A percentile compares a stretch with the other conserved stretches of the same genome.
Conservation (phyloP, 1,140 invertebrate species). For the Plectrocnemia conspersa region DNA sequence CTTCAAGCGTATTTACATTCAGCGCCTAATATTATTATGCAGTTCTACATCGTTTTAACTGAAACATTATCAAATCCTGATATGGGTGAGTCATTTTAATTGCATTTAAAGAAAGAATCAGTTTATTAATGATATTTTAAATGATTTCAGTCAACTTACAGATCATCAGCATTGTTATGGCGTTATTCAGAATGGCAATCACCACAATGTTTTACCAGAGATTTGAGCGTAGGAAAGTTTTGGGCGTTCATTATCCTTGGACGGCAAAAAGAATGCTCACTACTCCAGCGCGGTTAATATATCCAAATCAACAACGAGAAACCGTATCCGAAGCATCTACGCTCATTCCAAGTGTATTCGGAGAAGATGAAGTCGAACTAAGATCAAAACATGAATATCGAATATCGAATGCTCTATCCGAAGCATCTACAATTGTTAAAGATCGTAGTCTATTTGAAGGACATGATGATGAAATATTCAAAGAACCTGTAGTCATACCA, state of each 20-base stretch:
- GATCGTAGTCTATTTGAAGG: no score
- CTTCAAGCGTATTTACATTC: slow-evolving; percentile 71
- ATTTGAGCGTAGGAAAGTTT: slow-evolving; percentile 70
- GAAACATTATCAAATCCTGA: slow-evolving; percentile 26
- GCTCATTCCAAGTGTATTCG: not conserved
- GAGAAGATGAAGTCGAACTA: not conserved
- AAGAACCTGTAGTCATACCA: slow-evolving; percentile 11
- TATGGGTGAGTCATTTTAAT: slow-evolving; percentile 36
- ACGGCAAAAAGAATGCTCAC: slow-evolving; percentile 41
- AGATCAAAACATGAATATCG: not conserved
- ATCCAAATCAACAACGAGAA: not conserved
- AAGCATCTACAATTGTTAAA: not conserved
- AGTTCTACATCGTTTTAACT: slow-evolving; percentile 54
- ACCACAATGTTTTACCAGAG: slow-evolving; percentile 66
- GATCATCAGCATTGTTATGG: slow-evolving; percentile 59
- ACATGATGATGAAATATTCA: slow-evolving; percentile 22
- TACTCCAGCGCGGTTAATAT: no score
- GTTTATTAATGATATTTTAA: no score
- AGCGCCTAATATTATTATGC: slow-evolving; percentile 64
- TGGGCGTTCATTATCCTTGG: slow-evolving; percentile 69
- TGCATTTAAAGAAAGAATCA: no score
- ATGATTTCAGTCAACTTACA: slow-evolving; percentile 59
- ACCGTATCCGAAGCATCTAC: slow-evolving; percentile 1
- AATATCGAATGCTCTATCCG: not conserved
- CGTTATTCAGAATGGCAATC: slow-evolving; percentile 61